Base-by-base conservation (phyloP, 2,797 vertebrate genomes). In the Clarias pachynema region DNA sequence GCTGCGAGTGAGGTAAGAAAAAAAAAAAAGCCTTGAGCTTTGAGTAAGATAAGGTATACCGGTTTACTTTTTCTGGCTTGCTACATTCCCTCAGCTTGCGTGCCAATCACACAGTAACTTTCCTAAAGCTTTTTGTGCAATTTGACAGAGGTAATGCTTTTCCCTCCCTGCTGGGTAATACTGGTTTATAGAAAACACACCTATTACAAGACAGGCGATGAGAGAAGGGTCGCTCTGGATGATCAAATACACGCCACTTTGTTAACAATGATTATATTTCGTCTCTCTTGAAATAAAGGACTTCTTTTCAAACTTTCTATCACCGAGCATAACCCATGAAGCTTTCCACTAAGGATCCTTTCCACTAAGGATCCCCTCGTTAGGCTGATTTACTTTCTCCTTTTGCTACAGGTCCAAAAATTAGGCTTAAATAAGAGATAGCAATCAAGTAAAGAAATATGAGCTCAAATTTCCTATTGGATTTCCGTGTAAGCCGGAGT, bases 11-110 rank as follows among this genome's bases (percentile, higher is more conserved):
- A 74, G 62, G 74, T 79, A 86, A 49, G 2, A 14, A 14, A 14
- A 12, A 12, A 83, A 60, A 12, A 60, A 86, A 90, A 89, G 83
- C 57, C 84, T 82, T 75, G 77, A 87, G 86, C 70, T 86, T 66
- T 72, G 80, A 86, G 86, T 66, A 79, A 89, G 89, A 90, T 89
- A 89, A 89, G 83, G 77, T 70, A 63, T 86, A 73, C 77, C 65
- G 49, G 40, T 56, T 79, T 75, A 73, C 73, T 78, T 40, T 82
- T 82, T 82, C 78, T 49, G 62, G 44, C 57, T 77, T 59, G 62
- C 79, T 78, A 37, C 82, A 79, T 68, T 82, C 79, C 82, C 84
- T 73, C 40, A 85, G 86, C 83, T 53, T 62, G n/a, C 15, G 75
- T 73, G 75, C 84, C 87, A 90, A 83, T 88, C 72, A 81, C 65